These are phyloP conservation scores for Smittia aterrima DNA, from an alignment of 2,888 invertebrate species.

Conservation along the genomic window DNA sequence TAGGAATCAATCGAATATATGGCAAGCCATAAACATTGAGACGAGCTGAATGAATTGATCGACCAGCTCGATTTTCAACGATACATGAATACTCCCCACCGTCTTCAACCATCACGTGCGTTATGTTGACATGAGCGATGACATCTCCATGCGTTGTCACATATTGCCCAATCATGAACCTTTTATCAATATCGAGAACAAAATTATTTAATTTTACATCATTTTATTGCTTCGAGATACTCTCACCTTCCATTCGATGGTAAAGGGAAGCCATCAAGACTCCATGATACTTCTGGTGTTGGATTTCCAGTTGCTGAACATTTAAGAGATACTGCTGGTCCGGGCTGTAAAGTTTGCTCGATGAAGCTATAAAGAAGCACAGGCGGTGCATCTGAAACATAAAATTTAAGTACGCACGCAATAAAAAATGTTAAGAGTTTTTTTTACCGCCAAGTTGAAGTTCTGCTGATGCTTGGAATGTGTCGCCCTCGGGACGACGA, in stretches of 20 bases:
- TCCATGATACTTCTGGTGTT: slow-evolving; percentile 75
- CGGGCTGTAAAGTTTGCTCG: slow-evolving; percentile 75
- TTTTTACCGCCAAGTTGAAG: slow-evolving; percentile 65
- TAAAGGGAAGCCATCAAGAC: slow-evolving; percentile 71
- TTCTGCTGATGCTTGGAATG: slow-evolving; percentile 73
- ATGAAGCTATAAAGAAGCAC: slow-evolving; percentile 73
- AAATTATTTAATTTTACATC: too few relatives aligned
- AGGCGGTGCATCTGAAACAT: slow-evolving; percentile 67
- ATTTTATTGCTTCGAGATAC: slow-evolving; percentile 46
- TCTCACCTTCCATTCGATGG: slow-evolving; percentile 57
- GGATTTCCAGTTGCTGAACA: slow-evolving; percentile 78
- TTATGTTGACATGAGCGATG: slow-evolving; percentile 80
- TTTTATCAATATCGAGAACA: slow-evolving; percentile 48
- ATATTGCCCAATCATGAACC: slow-evolving; percentile 75
- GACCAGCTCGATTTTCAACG: slow-evolving; percentile 72
- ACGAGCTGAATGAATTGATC: slow-evolving; percentile 63
- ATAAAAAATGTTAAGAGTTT: neutral
- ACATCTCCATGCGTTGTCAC: slow-evolving; percentile 76
- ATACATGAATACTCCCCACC: slow-evolving; percentile 77
- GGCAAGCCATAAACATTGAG: slow-evolving; percentile 80
- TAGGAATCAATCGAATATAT: slow-evolving; percentile 74
- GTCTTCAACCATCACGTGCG: slow-evolving; percentile 73
- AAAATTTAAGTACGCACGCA: neutral
- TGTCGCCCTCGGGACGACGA: slow-evolving; percentile 68
- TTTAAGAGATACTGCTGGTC: slow-evolving; percentile 73